Conservation (phyloP, 2,113 vertebrate genomes). For the Gorsachius goisagi region DNA sequence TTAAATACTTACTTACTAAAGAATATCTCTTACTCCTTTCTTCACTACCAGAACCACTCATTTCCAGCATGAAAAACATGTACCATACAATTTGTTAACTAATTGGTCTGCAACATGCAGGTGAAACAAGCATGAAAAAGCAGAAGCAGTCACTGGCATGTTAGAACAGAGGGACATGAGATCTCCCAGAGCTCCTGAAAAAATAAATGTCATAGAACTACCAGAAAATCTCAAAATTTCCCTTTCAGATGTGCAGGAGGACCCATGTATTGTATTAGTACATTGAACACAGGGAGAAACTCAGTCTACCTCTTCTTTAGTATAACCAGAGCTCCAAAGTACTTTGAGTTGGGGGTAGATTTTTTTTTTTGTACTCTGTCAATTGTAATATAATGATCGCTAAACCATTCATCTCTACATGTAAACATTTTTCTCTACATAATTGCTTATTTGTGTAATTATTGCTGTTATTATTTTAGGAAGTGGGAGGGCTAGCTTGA, state of each 20-base stretch:
- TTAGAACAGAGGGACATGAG: not conserved
- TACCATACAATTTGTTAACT: not conserved
- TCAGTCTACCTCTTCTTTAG: not conserved
- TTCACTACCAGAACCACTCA: not conserved
- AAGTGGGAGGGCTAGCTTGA: not conserved
- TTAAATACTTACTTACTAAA: constrained; percentile 1
- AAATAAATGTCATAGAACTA: not conserved
- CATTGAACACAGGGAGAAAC: not conserved
- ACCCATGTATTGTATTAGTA: not conserved
- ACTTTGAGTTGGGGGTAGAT: not conserved
- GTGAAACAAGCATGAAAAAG: not conserved
- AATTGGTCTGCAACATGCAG: not conserved
- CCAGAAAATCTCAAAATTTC: not conserved
- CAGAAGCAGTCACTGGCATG: not conserved
- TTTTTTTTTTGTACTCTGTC: not conserved
- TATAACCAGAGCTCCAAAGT: not conserved
- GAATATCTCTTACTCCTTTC: not conserved
- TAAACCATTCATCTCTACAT: not conserved
- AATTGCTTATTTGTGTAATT: not conserved
- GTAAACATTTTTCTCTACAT: not conserved
- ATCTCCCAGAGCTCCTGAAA: not conserved
- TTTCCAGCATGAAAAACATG: not conserved
- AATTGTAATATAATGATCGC: not conserved
- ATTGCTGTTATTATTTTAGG: not conserved
- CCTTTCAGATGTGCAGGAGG: not conserved